Base-by-base conservation (phyloP, 1,140 invertebrate genomes). In the Chionoecetes opilio region DNA sequence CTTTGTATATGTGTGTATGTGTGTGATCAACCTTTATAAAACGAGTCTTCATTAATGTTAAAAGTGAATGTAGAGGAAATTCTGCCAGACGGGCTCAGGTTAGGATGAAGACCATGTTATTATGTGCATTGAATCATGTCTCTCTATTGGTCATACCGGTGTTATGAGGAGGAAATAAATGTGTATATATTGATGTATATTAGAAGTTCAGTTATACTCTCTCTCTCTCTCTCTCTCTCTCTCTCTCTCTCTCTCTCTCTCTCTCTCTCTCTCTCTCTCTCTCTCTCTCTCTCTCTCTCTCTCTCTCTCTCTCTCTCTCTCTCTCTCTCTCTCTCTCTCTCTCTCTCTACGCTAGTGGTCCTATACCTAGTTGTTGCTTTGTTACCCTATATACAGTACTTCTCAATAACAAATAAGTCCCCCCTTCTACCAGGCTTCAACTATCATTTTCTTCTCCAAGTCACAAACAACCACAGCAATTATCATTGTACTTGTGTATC, bases 151-250 rank as follows among this genome's bases (percentile, higher is more conserved):
- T 26, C 63, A 75, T 75, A 75, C 63, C 63, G 63, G 63, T 75
- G 63, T 75, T 1, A 26, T 75, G 63, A 26, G 63, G n/a, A 75
- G n/a, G 21, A n/a, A 75, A 75, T n/a, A 75, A n/a, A 26, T 1
- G n/a, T 75, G 63, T 75, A 75, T 75, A 75, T 75, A 75, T 75
- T 75, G 63, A n/a, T 75, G 63, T 75, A 75, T 75, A n/a, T n/a
- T 75, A 75, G 63, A 75, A n/a, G n/a, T 26, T 75, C 21, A 75
- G 26, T n/a, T 75, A 75, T n/a, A 5, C 41, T 8, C 41, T 5
- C 41, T 8, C 41, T 46, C 14, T 14, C 14, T 46, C 14, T 14
- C 41, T 5, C 41, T 75, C n/a, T 6, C 21, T 21, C 6, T 75
- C 53, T 75, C 53, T 75, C 21, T 75, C 53, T 21, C 53, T 75